Evolutionary conservation across 2,888 invertebrate species (phyloP).

Genomic region (Drosophila lacicola): DNA sequence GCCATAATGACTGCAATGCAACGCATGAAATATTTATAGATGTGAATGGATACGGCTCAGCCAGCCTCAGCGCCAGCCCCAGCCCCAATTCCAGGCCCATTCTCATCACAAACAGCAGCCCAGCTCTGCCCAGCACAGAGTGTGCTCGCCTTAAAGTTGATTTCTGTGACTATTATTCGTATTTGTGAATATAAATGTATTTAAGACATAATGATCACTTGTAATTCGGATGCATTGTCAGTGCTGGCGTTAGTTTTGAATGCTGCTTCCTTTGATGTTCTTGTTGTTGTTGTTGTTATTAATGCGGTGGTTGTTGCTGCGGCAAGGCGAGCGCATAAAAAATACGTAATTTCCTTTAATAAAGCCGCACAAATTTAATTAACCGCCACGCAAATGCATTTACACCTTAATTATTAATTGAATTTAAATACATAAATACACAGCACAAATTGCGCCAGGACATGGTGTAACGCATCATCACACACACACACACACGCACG

Average conservation of each 20-base stretch:
- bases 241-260: conserved; percentile 16
- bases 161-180: conserved; percentile 24
- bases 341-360: conserved; percentile 80
- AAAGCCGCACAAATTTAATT: conserved; percentile 82
- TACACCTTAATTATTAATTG: conserved; percentile 83
- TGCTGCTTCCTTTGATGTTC: conserved; percentile 1
- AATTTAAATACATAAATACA: conserved; percentile 72
- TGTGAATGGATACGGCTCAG: conserved; percentile 56
- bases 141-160: conserved; percentile 30
- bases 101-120: not conserved
- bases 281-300: conserved; percentile 20
- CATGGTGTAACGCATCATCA: conserved; percentile 1
- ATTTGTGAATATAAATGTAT: conserved; percentile 17
- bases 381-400: conserved; percentile 82
- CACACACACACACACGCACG: not conserved
- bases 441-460: conserved; percentile 37
- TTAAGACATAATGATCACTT: conserved; percentile 45
- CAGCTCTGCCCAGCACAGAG: not conserved
- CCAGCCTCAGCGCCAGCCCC: not conserved
- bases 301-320: conserved; percentile 44
- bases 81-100: too few relatives aligned
- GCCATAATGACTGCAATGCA: conserved; percentile 81
- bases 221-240: conserved; percentile 26
- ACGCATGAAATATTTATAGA: conserved; percentile 79
- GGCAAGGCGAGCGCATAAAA: conserved; percentile 56